Base-by-base conservation (phyloP, 2,888 invertebrate genomes). In the Sialis fuliginosa region DNA sequence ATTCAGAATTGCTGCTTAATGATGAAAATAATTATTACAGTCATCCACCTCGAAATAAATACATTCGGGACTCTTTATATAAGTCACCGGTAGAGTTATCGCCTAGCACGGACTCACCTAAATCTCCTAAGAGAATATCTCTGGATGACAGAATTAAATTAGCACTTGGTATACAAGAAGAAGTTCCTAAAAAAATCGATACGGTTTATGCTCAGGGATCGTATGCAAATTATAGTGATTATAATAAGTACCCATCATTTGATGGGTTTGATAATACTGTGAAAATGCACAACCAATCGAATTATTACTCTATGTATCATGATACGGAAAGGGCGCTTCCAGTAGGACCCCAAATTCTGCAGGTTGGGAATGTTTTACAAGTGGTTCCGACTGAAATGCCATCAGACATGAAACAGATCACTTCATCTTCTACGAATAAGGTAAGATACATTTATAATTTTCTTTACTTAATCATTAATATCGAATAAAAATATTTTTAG, bases 361-460 rank as follows among this genome's bases (percentile, higher is more conserved):
- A 75, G 67, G 70, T 75, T 39, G 76, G 75, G 13, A 75, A 75
- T 53, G 69, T 74, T 51, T 60, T 75, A 35, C 72, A 75, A 61
- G 74, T 75, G 6, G 70, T 75, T 3, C 75, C 75, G 2, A 22
- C 22, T 22, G 22, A 22, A 22, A 22, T 22, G 22, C 22, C 22
- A 22, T 22, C 22, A 22, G 22, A 22, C 4, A 22, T 22, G 22
- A 22, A 22, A 4, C 22, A 22, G 4, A 22, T 22, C 4, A 22
- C 22, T 22, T 22, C 22, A 22, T 22, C 22, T 22, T 22, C 22
- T 22, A 22, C 22, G 4, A 22, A 22, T 22, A 22, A 22, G 22
- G 22, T 22, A 22, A 22, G 22, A 2, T 22, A 22, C 4, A 22
- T 22, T 22, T 22, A 22, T 22, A 2, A 22, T 22, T 22, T 22